Percentiles rank a stretch among this genome's conserved stretches.
Conservation (phyloP, 2,888 invertebrate species). For the Syrista parreyssii region DNA sequence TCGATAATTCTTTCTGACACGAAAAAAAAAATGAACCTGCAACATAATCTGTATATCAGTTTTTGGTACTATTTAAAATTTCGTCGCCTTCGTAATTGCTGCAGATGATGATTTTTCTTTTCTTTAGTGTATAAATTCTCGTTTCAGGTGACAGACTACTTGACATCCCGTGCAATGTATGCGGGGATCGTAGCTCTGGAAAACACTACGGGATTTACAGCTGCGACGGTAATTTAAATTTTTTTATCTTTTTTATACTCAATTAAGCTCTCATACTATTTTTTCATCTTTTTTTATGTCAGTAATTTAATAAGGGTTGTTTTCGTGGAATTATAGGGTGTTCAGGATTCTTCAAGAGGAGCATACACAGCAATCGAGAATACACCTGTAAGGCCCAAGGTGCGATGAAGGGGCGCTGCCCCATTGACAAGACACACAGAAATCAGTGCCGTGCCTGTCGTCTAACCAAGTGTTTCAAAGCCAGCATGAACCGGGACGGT, state of each 20-base stretch:
- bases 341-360: conserved; percentile 95
- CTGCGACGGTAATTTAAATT: conserved; percentile 86
- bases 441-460: conserved; percentile 97
- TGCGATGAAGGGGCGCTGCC: conserved; percentile 91
- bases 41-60: background rate
- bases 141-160: conserved; percentile 91
- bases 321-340: conserved; percentile 73
- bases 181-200: conserved; percentile 97
- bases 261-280: background rate
- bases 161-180: conserved; percentile 99
- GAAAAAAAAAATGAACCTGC: background rate
- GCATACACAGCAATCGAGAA: conserved; percentile 94
- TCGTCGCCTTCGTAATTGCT: background rate
- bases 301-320: background rate
- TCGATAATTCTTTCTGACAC: background rate
- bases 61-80: background rate
- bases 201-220: conserved; percentile 99
- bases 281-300: background rate
- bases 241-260: background rate
- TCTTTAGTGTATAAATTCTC: background rate
- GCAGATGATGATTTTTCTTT: background rate
- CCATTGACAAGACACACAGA: conserved; percentile 95
- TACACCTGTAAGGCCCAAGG: conserved; percentile 98
- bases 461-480: conserved; percentile 94
- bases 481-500: conserved; percentile 99